A percentile compares a stretch with the other conserved stretches of the same genome.
Conservation (phyloP, 2,113 vertebrate genomes). For the Oncorhynchus mykiss region DNA sequence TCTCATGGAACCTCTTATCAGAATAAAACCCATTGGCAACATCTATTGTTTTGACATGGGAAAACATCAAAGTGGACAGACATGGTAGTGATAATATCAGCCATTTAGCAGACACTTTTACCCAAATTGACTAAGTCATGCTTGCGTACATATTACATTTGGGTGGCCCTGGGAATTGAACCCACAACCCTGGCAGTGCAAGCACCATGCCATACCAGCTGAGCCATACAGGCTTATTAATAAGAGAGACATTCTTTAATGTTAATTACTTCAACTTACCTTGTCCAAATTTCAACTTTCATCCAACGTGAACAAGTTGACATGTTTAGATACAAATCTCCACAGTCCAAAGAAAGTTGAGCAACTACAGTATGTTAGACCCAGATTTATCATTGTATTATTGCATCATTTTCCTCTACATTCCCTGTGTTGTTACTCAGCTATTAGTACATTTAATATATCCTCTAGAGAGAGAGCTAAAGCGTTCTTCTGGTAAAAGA, state of each 20-base stretch:
- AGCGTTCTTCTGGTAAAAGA: slow-evolving; percentile 14
- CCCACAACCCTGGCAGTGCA: not conserved
- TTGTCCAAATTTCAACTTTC: not conserved
- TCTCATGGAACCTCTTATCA: slow-evolving; percentile 11
- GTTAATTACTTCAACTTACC: not conserved
- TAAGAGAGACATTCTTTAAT: too few relatives aligned
- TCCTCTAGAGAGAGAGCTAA: slow-evolving; percentile 10
- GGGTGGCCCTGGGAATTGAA: not conserved
- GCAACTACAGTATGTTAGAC: not conserved
- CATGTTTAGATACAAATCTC: too few relatives aligned
- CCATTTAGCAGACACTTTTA: too few relatives aligned
- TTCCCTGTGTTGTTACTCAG: not conserved
- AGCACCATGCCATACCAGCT: too few relatives aligned
- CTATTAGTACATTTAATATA: not conserved
- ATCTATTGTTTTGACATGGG: slow-evolving; percentile 1
- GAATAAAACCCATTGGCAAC: not conserved
- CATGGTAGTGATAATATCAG: too few relatives aligned
- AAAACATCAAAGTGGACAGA: not conserved
- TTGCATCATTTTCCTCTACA: not conserved
- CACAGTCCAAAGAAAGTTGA: too few relatives aligned
- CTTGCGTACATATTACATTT: not conserved
- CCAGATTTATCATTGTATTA: not conserved
- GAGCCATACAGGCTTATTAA: too few relatives aligned
- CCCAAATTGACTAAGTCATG: not conserved
- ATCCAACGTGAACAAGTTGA: too few relatives aligned